phyloP scores from a whole-genome alignment of 23 tunicate genomes.

The Phallusia fumigata region DNA sequence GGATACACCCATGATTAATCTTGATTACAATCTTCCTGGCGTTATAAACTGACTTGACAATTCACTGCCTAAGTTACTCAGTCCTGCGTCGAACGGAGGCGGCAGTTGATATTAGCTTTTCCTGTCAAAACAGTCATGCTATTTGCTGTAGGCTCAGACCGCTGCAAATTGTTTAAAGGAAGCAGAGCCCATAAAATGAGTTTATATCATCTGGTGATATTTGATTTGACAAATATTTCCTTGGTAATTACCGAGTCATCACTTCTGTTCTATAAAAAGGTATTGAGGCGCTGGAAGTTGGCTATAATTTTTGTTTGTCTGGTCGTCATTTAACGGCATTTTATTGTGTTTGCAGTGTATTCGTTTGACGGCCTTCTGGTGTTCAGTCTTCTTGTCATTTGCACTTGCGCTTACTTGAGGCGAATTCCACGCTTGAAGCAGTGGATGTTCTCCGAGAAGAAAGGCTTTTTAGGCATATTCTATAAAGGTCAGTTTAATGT shows the following conservation, averaged over 20 bases:
- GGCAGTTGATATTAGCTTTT: not conserved
- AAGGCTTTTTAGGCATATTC: conserved; percentile 93
- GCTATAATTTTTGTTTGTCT: not conserved
- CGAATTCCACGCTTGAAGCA: conserved; percentile 83
- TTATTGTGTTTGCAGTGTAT: conserved; percentile 51
- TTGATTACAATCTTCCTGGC: not conserved
- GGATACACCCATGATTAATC: not conserved
- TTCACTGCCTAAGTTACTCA: not conserved
- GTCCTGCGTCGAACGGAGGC: not conserved
- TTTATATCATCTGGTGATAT: not conserved
- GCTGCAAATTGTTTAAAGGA: no score
- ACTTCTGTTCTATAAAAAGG: not conserved
- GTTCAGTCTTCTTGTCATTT: conserved; percentile 80
- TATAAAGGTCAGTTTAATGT: conserved; percentile 69
- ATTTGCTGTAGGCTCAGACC: no score
- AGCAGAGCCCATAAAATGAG: not conserved
- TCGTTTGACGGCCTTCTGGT: conserved; percentile 91
- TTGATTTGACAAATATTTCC: not conserved
- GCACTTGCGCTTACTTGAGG: conserved; percentile 87
- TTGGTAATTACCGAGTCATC: not conserved
- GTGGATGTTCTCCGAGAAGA: conserved; percentile 97
- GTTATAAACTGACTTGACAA: not conserved
- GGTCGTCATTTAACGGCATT: not conserved
- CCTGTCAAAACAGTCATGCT: no score
- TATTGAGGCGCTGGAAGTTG: not conserved